phyloP scores from a whole-genome alignment of 2,797 vertebrate species.

The Sebastes nivosus region DNA sequence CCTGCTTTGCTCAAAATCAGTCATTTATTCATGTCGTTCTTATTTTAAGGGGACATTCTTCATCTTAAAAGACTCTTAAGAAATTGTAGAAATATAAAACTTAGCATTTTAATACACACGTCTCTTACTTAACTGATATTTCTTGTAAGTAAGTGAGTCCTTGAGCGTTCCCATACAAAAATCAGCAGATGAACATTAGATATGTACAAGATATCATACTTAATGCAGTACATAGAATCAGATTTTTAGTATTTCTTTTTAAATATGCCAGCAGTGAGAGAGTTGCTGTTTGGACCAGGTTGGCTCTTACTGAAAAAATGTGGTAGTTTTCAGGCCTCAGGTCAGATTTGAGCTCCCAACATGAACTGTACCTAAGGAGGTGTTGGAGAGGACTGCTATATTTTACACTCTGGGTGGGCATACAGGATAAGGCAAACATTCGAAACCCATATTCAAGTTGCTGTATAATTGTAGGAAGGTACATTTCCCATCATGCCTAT shows the following conservation, averaged over 20 bases:
- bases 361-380: neutral
- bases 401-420: neutral
- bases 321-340: neutral
- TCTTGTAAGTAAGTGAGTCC: neutral
- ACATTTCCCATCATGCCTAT: neutral
- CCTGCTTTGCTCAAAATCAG: conserved; percentile 5
- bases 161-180: conserved; percentile 34
- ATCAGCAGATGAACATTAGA: conserved; percentile 23
- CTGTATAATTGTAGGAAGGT: neutral
- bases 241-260: neutral
- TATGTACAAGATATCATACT: conserved; percentile 72
- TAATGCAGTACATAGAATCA: conserved; percentile 39
- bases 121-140: conserved; percentile 1
- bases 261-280: neutral
- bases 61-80: neutral
- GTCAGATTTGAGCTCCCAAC: conserved; percentile 9
- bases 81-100: conserved; percentile 15
- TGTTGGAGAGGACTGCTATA: neutral
- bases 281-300: neutral
- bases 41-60: neutral
- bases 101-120: neutral
- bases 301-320: neutral
- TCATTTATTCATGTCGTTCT: neutral
- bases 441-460: conserved; percentile 3
- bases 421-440: conserved; percentile 7